Evolutionary conservation across 2,888 invertebrate species (phyloP).

Genomic region (Eupithecia abbreviata): DNA sequence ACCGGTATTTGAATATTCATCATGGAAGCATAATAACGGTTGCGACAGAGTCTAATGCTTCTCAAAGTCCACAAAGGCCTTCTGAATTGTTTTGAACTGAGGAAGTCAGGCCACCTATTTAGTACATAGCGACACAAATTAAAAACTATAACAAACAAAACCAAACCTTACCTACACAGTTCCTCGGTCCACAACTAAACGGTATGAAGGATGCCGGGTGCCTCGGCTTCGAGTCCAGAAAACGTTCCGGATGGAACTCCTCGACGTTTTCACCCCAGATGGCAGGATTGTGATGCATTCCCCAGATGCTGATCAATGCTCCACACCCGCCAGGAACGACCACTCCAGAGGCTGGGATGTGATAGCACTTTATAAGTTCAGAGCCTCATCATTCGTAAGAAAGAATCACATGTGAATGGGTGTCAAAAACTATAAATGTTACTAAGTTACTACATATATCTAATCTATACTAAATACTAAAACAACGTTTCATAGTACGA

Average conservation of each 20-base stretch:
- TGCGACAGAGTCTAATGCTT: not conserved
- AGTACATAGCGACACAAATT: not conserved
- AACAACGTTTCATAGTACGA: no score
- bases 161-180: constrained; percentile 52
- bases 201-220: constrained; percentile 54
- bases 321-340: not conserved
- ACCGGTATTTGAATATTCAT: not conserved
- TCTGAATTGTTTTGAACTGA: not conserved
- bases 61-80: not conserved
- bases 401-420: not conserved
- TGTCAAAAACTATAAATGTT: no score
- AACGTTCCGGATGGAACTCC: constrained; percentile 56
- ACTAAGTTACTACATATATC: no score
- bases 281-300: constrained; percentile 33
- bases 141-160: not conserved
- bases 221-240: constrained; percentile 44
- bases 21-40: not conserved
- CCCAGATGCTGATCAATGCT: constrained; percentile 9
- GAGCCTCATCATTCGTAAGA: not conserved
- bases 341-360: not conserved
- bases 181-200: constrained; percentile 57
- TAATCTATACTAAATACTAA: no score
- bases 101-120: not conserved
- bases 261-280: constrained; percentile 59
- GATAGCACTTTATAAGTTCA: not conserved